Evolutionary conservation across 2,113 vertebrate genomes (phyloP), one percentile per base, ranked within the genome.

Genomic region (Nibea coibor): DNA sequence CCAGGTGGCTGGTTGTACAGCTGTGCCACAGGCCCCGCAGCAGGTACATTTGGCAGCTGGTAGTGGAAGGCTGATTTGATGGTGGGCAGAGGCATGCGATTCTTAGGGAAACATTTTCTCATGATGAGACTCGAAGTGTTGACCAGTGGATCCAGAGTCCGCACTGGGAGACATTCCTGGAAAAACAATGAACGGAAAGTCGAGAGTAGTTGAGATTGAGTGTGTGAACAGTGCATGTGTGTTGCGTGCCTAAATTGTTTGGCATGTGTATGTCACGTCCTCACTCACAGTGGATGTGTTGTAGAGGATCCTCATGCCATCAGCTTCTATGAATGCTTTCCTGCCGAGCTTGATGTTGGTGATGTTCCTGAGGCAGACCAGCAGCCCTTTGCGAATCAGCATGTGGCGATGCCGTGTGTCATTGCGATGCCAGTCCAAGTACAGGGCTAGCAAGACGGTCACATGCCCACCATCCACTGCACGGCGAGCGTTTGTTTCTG

Each of bases 101-200:
- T 99, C 95, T 99, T 99, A 51, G 98, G 98, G 91, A 99, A 99
- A 93, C 98, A 99, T 93, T 99, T 99, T 88, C 98, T 97, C 98
- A 99, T 99, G 92, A 99, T 98, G 65, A 99, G 93, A 90, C 97
- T 99, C 57, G 98, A 99, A 17, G 95, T 97, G 93, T 98, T 99
- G 69, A 99, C 95, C 48, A 99, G 95, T 8, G 97, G 96, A 94
- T 99, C 98, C 88, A 99, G 95, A 48, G 97, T 98, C 87, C 98
- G 96, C 65, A 98, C 97, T 0, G 97, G 94, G 88, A 99, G 96
- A 93, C 97, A 99, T 90, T 99, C 98, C 98, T 99, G 11, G 48
- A 72, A 66, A 79, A 8, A 56, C 61, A 75, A 39, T 5, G 72
- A 76, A 86, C 8, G 78, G 15, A 75, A 16, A 65, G 61, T 16